Base-by-base conservation (phyloP, 2,113 vertebrate genomes). In the Lota lota region DNA sequence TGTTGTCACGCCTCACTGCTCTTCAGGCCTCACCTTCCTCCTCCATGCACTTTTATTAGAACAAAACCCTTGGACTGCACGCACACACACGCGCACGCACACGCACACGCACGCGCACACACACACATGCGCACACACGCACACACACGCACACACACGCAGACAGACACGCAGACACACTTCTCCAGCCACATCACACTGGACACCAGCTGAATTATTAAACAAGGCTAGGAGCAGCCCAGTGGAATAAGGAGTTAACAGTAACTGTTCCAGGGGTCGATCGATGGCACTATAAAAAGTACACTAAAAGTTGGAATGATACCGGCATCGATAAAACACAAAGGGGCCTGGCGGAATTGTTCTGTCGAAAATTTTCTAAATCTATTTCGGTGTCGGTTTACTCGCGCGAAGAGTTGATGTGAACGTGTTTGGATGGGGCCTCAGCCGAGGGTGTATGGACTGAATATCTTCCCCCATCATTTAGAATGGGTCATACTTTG, bases 1-100 rank as follows among this genome's bases (percentile, higher is more conserved):
- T 85, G 79, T 87, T 87, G 79, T 88, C 85, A 84, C 73, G 87
- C 81, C 79, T 77, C 78, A 67, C 73, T 83, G 87, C 87, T 86
- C 81, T 88, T 77, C 72, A 79, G 80, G 84, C 83, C 82, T 69
- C 79, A 81, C 80, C 83, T 62, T 70, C 69, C 81, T 79, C 78
- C 60, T 70, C 36, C 78, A 67, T 74, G 75, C 36, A 40, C 81
- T 88, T 83, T 87, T 79, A 87, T 87, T 87, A 82, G 79, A 69
- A 61, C 62, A 82, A 68, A 79, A 74, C 74, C 1, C 22, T 12
- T 4, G 53, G 3, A 1, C 15, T 54, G 2, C 62, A 63, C 58
- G 56, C 22, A 53, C 62, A 68, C 58, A 73, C 67, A 69, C n/a
- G n/a, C n/a, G n/a, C n/a, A 64, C 67, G 64, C 18, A 66, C 28